Percentiles rank a stretch among this genome's conserved stretches.
phyloP scores from a whole-genome alignment of 1,140 invertebrate species.

The Drosophila albomicans region DNA sequence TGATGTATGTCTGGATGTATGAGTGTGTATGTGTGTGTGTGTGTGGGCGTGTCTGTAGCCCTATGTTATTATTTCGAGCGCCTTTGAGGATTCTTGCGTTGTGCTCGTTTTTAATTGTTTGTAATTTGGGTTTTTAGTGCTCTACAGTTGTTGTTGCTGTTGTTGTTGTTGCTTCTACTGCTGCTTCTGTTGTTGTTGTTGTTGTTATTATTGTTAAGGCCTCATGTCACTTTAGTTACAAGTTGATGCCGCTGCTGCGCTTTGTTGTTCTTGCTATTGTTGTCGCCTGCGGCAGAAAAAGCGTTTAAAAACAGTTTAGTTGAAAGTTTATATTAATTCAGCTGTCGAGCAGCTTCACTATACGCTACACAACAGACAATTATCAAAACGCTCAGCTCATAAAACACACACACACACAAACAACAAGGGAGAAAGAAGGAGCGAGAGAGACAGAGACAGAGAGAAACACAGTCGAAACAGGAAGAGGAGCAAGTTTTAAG shows the following conservation, averaged over 20 bases:
- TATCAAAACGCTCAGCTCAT: conserved; percentile 29
- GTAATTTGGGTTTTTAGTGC: conserved; percentile 78
- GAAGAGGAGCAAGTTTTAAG: neutral
- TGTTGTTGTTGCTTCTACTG: conserved; percentile 27
- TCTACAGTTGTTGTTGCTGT: conserved; percentile 43
- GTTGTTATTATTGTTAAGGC: conserved; percentile 71
- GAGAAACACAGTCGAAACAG: neutral
- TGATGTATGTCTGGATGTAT: conserved; percentile 1
- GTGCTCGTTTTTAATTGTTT: conserved; percentile 72
- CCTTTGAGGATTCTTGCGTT: conserved; percentile 52
- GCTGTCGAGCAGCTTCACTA: conserved; percentile 37
- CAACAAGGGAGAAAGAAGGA: neutral
- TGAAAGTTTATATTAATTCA: conserved; percentile 70
- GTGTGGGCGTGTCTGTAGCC: conserved; percentile 15
- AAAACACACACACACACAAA: conserved; percentile 22
- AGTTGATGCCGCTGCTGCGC: conserved; percentile 51
- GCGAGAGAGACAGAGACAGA: neutral
- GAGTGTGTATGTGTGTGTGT: conserved; percentile 12
- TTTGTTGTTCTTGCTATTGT: conserved; percentile 34
- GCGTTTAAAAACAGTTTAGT: conserved; percentile 63
- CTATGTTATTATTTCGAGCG: conserved; percentile 34
- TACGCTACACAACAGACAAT: conserved; percentile 25
- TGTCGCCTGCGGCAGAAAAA: conserved; percentile 49
- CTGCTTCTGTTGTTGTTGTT: conserved; percentile 28
- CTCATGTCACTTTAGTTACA: conserved; percentile 81